phyloP scores from a whole-genome alignment of 2,113 vertebrate species.

The Neotoma lepida region DNA sequence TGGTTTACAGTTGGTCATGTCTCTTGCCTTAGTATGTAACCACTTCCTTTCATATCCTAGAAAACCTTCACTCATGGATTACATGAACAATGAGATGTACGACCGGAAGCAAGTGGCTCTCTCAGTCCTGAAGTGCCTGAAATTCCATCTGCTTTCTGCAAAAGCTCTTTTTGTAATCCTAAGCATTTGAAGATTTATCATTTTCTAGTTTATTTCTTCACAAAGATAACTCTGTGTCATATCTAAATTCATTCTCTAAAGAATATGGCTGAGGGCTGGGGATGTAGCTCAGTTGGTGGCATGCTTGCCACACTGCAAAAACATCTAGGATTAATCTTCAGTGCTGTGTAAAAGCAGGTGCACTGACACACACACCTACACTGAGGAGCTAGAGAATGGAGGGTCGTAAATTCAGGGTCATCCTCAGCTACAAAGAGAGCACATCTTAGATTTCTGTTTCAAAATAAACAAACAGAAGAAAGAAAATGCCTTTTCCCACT shows the following conservation, averaged over 20 bases:
- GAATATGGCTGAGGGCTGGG: background rate
- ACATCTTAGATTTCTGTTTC: background rate
- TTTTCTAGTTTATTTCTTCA: constrained; percentile 31
- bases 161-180: background rate
- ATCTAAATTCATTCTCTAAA: background rate
- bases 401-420: background rate
- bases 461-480: background rate
- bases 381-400: background rate
- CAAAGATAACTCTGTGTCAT: background rate
- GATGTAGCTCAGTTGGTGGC: background rate
- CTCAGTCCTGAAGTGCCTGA: background rate
- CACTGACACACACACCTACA: background rate
- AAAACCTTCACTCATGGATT: background rate
- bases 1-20: background rate
- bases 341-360: background rate
- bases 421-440: background rate
- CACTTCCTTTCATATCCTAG: background rate
- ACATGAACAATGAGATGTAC: background rate
- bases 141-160: background rate
- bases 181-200: background rate
- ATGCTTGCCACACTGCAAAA: too few species aligned
- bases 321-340: background rate
- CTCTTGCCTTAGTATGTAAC: background rate
- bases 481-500: background rate
- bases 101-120: background rate